Evolutionary conservation across 2,113 vertebrate species (phyloP).

Genomic region (Takifugu bimaculatus): DNA sequence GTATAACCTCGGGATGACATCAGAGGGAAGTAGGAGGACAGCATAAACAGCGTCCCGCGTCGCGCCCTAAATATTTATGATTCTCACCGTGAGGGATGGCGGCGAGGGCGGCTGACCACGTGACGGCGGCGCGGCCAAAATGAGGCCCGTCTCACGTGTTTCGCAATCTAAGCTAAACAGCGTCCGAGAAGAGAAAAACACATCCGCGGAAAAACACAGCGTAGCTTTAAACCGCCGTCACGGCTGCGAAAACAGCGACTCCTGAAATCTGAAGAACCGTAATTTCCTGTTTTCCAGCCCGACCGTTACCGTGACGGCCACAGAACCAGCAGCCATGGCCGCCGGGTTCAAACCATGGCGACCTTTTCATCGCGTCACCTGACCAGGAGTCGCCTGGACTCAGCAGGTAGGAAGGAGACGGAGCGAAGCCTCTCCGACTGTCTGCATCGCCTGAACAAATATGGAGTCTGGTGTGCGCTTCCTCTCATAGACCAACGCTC

Average conservation of each 20-base stretch:
- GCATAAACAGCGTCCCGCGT: conserved; percentile 35
- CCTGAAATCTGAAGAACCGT: neutral
- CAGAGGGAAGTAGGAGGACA: conserved; percentile 15
- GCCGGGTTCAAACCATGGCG: too few relatives aligned
- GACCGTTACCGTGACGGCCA: too few relatives aligned
- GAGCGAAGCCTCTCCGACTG: too few relatives aligned
- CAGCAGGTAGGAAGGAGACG: too few relatives aligned
- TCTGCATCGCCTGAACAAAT: too few relatives aligned
- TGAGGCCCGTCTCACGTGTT: conserved; percentile 20
- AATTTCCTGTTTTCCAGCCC: neutral
- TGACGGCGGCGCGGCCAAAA: conserved; percentile 11
- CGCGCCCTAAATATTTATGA: conserved; percentile 46
- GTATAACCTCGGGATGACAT: neutral
- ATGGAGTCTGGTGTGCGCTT: too few relatives aligned
- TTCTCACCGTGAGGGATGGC: conserved; percentile 24
- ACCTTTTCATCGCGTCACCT: neutral
- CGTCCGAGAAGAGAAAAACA: conserved; percentile 10
- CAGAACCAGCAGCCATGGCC: too few relatives aligned
- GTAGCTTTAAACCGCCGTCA: conserved; percentile 1
- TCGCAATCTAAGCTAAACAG: conserved; percentile 17
- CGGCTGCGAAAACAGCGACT: neutral
- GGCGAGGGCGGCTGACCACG: conserved; percentile 6
- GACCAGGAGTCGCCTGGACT: neutral
- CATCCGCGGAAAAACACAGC: conserved; percentile 18
- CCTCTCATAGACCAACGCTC: too few relatives aligned